phyloP scores from a whole-genome alignment of 2,797 vertebrate genomes.

The Ataeniobius toweri region DNA sequence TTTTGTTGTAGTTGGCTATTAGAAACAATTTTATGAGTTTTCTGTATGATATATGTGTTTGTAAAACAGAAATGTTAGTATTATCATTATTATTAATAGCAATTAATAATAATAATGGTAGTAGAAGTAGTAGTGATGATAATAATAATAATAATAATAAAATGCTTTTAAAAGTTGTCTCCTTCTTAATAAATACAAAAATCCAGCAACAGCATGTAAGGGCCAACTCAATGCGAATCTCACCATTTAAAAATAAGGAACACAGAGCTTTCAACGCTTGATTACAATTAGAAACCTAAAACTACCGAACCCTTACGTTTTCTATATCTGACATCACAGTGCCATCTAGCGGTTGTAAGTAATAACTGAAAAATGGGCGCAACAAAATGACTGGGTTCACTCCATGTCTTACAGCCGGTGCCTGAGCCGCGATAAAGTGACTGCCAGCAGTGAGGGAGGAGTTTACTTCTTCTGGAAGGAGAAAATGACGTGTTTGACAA shows the following conservation, averaged over 20 bases:
- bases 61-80: too few species aligned
- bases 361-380: background rate
- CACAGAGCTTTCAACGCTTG: background rate
- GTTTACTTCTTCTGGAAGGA: background rate
- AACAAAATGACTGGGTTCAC: background rate
- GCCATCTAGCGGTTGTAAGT: slow-evolving; percentile 75
- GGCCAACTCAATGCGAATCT: background rate
- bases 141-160: too few species aligned
- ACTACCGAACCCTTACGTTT: background rate
- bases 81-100: too few species aligned
- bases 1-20: too few species aligned
- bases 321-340: slow-evolving; percentile 52
- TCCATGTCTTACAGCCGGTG: background rate
- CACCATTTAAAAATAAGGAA: background rate
- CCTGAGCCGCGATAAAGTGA: background rate
- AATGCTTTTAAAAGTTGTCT: too few species aligned
- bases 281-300: background rate
- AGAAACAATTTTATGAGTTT: too few species aligned
- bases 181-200: too few species aligned
- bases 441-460: background rate
- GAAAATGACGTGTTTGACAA: background rate
- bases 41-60: too few species aligned
- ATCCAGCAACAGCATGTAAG: too few species aligned
- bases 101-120: too few species aligned
- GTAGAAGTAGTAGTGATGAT: too few species aligned